phyloP scores from a whole-genome alignment of 2,888 invertebrate species.

The Ophion slaviceki region DNA sequence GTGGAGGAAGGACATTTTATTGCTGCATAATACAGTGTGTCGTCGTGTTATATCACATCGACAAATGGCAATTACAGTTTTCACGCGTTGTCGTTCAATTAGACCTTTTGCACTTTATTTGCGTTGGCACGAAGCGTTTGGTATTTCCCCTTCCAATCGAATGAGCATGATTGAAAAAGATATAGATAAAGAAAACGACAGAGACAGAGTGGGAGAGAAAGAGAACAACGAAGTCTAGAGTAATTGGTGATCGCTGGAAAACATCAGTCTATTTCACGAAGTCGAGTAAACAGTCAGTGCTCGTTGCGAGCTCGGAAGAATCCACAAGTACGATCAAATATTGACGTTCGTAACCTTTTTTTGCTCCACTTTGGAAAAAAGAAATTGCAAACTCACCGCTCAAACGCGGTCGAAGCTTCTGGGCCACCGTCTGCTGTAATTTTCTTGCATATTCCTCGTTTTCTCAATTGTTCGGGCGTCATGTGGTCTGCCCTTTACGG shows the following conservation, averaged over 20 bases:
- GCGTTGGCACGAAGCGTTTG: constrained; percentile 67
- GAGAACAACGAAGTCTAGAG: constrained; percentile 34
- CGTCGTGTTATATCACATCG: constrained; percentile 66
- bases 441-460: background rate
- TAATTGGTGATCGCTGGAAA: constrained; percentile 58
- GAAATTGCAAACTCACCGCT: background rate
- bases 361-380: background rate
- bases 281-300: constrained; percentile 38
- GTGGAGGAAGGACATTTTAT: constrained; percentile 22
- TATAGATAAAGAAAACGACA: constrained; percentile 32
- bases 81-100: constrained; percentile 64
- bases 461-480: constrained; percentile 12
- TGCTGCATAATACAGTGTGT: constrained; percentile 62
- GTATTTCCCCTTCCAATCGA: constrained; percentile 47
- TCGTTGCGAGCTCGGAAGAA: constrained; percentile 1
- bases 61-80: constrained; percentile 40
- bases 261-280: constrained; percentile 55
- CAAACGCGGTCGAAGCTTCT: background rate
- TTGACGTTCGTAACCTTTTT: background rate
- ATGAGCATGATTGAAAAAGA: constrained; percentile 25
- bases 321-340: background rate
- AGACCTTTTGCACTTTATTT: constrained; percentile 67
- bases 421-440: background rate
- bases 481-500: constrained; percentile 58
- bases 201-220: constrained; percentile 29